These are phyloP conservation scores for Bombyx mori DNA, from an alignment of 1,140 invertebrate genomes.

Conservation along the genomic window ASM3026992v2 NC_085122.1:13176001-13176500, in stretches of 20 bases:
- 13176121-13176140: conserved; percentile 54
- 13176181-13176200: conserved; percentile 58
- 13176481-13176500: conserved; percentile 71
- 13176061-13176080: too few relatives aligned
- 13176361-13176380: conserved; percentile 70
- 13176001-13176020: too few relatives aligned
- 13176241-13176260: conserved; percentile 68
- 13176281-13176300: conserved; percentile 71
- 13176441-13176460: conserved; percentile 34
- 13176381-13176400: conserved; percentile 72
- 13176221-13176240: conserved; percentile 67
- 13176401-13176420: conserved; percentile 72
- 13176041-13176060: too few relatives aligned
- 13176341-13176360: conserved; percentile 52
- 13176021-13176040: too few relatives aligned
- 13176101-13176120: background rate
- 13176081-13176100: too few relatives aligned
- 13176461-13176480: conserved; percentile 65
- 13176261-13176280: conserved; percentile 72
- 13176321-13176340: conserved; percentile 9
- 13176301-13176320: conserved; percentile 50
- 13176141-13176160: conserved; percentile 43
- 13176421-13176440: conserved; percentile 66
- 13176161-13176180: conserved; percentile 35
- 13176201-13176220: conserved; percentile 49